Base-by-base conservation (phyloP, 2,797 vertebrate species). In the Paguma larvata region DNA sequence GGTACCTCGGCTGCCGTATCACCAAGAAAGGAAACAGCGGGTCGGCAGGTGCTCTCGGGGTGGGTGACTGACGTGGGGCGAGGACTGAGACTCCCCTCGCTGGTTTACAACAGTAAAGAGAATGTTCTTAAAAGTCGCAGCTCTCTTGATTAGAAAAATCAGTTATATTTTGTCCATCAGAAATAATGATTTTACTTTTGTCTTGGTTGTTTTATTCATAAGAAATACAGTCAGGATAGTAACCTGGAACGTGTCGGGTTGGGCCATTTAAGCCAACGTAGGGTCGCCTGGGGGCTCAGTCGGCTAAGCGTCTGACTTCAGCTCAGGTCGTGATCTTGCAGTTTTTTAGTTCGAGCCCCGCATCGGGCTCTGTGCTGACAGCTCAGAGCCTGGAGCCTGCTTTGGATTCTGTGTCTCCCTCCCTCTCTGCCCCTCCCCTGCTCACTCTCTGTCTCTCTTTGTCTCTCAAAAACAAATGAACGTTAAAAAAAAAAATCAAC, bases 21-120 rank as follows among this genome's bases (percentile, higher is more conserved):
- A 12, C n/a, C 48, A 12, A 68, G 53, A 59, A 27, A 11, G 2
- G 8, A 27, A 62, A 13, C 16, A 19, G 48, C 25, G 1, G 0
- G 51, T 23, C 5, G 10, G 44, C 5, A 0, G 14, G 21, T 2
- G 13, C 51, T 70, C 23, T 38, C 6, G 48, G 30, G 8, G 44
- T 1, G 4, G 15, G 19, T 2, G 3, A 3, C 23, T 0, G 51
- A 18, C 0, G 6, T 41, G 2, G 34, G 13, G 2, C 25, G 5
- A 13, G 4, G 1, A 0, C 13, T 1, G 25, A 38, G 15, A 16
- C 14, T 16, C 48, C 11, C 32, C 27, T 30, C 11, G 7, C 56
- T 5, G 21, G 44, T 4, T 25, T 48, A 10, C 10, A 32, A 25
- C 1, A 16, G 25, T 6, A 21, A 56, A 73, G 56, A 78, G 13